These are phyloP conservation scores for Dasyurus viverrinus DNA, from an alignment of 2,113 vertebrate genomes.

Conservation along the genomic window DNA sequence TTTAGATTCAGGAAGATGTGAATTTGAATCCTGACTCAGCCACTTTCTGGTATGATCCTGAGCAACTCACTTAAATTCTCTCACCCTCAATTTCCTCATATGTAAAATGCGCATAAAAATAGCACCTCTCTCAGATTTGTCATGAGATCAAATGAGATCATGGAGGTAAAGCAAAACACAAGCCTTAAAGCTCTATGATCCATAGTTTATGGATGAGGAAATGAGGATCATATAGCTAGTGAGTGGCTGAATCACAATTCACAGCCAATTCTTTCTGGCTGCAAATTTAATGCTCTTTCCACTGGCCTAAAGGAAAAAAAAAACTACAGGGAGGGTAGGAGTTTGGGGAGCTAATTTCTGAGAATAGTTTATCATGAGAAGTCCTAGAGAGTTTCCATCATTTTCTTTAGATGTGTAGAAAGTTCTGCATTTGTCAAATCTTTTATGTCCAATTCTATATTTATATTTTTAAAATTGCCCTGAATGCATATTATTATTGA, in stretches of 20 bases:
- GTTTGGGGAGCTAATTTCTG: neutral
- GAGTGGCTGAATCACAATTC: neutral
- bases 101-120: neutral
- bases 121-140: neutral
- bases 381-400: neutral
- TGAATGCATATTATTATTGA: neutral
- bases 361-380: neutral
- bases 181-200: neutral
- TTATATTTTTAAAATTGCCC: neutral
- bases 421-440: neutral
- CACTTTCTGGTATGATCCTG: neutral
- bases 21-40: neutral
- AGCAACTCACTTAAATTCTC: neutral
- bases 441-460: neutral
- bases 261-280: neutral
- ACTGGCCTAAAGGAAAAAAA: neutral
- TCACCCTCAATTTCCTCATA: neutral
- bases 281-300: neutral
- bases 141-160: neutral
- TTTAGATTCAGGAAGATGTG: neutral
- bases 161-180: neutral
- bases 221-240: neutral
- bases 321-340: neutral
- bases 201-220: neutral
- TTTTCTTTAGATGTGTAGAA: neutral